Percentiles rank a stretch among this genome's conserved stretches.
phyloP scores from a whole-genome alignment of 1,140 invertebrate genomes.

The Temnothorax longispinosus region DNA sequence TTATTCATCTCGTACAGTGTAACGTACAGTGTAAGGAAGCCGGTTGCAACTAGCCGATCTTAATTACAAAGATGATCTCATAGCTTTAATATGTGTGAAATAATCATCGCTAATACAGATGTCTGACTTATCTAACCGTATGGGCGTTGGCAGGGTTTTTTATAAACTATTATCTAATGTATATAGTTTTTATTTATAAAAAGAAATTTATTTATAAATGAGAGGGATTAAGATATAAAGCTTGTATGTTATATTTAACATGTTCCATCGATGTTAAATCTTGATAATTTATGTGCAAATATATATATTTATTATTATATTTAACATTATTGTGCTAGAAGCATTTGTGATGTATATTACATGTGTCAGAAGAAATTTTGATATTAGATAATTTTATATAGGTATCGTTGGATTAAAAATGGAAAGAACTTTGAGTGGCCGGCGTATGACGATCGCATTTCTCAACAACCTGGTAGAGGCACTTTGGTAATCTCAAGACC shows the following conservation, averaged over 20 bases:
- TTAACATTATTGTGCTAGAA: neutral
- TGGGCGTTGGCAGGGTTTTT: constrained; percentile 13
- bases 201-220: neutral
- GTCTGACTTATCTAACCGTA: constrained; percentile 65
- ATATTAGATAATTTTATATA: constrained; percentile 81
- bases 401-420: constrained; percentile 98
- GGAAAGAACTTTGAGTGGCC: constrained; percentile 96
- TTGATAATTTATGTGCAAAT: neutral
- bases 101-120: constrained; percentile 79
- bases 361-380: neutral
- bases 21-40: constrained; percentile 71
- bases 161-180: neutral
- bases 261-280: neutral
- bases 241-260: neutral
- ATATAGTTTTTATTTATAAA: constrained; percentile 10
- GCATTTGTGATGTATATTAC: neutral
- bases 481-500: constrained; percentile 96
- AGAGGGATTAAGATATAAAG: neutral
- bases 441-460: constrained; percentile 96
- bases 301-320: too few species aligned
- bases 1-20: constrained; percentile 64
- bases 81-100: constrained; percentile 82
- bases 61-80: constrained; percentile 86
- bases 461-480: constrained; percentile 95
- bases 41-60: constrained; percentile 82